Evolutionary conservation across 2,797 vertebrate genomes (phyloP).

Genomic region (Heteromormyrus szaboi): DNA sequence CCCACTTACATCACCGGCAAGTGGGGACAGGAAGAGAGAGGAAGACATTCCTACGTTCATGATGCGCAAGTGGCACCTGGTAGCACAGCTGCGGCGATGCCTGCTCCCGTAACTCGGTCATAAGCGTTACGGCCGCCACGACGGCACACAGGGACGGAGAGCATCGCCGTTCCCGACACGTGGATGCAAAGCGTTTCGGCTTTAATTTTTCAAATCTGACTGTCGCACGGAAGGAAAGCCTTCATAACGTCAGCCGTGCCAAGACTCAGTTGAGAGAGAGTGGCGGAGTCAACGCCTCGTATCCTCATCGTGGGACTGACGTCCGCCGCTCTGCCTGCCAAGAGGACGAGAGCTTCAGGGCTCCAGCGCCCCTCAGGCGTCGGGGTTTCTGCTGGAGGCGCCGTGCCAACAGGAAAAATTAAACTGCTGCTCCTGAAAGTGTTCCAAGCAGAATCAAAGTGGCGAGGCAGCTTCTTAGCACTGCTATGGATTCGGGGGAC

Average conservation of each 20-base stretch:
- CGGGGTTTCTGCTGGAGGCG: not conserved
- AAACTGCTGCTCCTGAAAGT: not conserved
- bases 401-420: conserved; percentile 14
- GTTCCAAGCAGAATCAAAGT: conserved; percentile 8
- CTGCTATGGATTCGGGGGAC: not conserved
- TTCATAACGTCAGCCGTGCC: not conserved
- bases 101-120: not conserved
- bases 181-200: not conserved
- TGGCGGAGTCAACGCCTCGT: not conserved
- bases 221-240: not conserved
- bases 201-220: too few species aligned
- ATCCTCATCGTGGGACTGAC: not conserved
- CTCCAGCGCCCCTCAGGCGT: not conserved
- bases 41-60: not conserved
- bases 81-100: not conserved
- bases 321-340: not conserved
- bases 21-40: not conserved
- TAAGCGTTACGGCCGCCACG: not conserved
- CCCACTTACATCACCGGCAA: not conserved
- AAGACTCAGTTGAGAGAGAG: not conserved
- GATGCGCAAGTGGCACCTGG: not conserved
- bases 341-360: not conserved
- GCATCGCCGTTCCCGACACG: not conserved
- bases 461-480: not conserved
- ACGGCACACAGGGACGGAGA: not conserved